These are phyloP conservation scores for Leptarthrus brevirostris DNA, from an alignment of 2,888 invertebrate species.

Conservation along the genomic window DNA sequence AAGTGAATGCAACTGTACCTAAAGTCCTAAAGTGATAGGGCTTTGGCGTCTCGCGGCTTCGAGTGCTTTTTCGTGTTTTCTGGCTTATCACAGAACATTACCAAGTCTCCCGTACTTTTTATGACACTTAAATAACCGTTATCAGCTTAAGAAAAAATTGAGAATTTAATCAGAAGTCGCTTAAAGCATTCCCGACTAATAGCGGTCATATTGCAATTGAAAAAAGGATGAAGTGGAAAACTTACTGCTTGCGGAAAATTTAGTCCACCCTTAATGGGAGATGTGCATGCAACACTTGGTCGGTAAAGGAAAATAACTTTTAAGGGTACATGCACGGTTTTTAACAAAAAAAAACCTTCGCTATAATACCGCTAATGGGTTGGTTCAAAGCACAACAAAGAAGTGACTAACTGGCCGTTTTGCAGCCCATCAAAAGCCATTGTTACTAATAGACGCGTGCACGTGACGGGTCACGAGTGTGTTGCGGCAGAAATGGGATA, in stretches of 20 bases:
- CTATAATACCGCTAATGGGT: conserved; percentile 34
- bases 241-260: not conserved
- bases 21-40: not conserved
- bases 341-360: too few relatives aligned
- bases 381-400: conserved; percentile 31
- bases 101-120: conserved; percentile 19
- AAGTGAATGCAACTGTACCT: conserved; percentile 39
- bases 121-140: conserved; percentile 7
- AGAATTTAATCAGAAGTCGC: conserved; percentile 38
- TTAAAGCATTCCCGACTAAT: conserved; percentile 20
- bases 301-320: not conserved
- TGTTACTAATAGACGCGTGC: conserved; percentile 29
- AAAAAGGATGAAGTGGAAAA: not conserved
- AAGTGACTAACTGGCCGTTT: conserved; percentile 46
- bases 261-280: conserved; percentile 25
- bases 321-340: not conserved
- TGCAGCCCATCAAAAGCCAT: conserved; percentile 8
- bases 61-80: conserved; percentile 42
- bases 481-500: not conserved
- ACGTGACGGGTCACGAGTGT: conserved; percentile 38
- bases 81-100: conserved; percentile 29
- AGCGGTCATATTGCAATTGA: conserved; percentile 32
- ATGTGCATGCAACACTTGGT: conserved; percentile 35
- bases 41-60: conserved; percentile 20
- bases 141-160: conserved; percentile 24